These are phyloP conservation scores for Danionella cerebrum DNA, from an alignment of 2,113 vertebrate genomes.

Conservation along the genomic window DNA sequence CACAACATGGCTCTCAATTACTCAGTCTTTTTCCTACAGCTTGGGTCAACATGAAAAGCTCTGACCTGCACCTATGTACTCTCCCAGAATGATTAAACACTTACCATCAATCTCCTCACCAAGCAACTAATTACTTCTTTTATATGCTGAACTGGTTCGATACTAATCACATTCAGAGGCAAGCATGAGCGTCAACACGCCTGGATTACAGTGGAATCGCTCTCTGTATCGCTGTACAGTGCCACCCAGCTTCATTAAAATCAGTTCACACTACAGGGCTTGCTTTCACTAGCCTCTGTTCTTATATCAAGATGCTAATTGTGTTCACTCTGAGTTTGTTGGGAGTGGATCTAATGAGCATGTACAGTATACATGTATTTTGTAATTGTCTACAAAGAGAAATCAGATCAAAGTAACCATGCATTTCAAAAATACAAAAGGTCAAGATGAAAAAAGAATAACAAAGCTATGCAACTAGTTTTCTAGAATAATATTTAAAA, in stretches of 20 bases:
- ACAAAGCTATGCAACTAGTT: too few relatives aligned
- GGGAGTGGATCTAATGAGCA: too few relatives aligned
- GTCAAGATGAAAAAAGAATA: too few relatives aligned
- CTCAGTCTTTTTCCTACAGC: constrained; percentile 22
- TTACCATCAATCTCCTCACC: constrained; percentile 35
- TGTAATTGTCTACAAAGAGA: too few relatives aligned
- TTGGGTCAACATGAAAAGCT: constrained; percentile 34
- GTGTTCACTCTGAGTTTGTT: not conserved
- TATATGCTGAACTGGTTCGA: constrained; percentile 4
- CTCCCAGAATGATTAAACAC: constrained; percentile 33
- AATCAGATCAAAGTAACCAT: too few relatives aligned
- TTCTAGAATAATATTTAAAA: too few relatives aligned
- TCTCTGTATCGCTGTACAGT: constrained; percentile 28
- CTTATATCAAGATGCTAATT: not conserved
- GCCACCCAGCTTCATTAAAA: constrained; percentile 47
- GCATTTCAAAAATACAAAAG: too few relatives aligned
- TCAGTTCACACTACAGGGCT: constrained; percentile 27
- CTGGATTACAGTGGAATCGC: constrained; percentile 23
- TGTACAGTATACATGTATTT: too few relatives aligned
- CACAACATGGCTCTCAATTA: constrained; percentile 46
- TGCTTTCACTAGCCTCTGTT: constrained; percentile 32
- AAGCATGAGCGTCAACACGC: not conserved
- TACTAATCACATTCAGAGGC: constrained; percentile 27
- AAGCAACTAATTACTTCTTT: constrained; percentile 32
- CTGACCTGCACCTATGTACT: not conserved